phyloP scores from a whole-genome alignment of 1,140 invertebrate genomes.

The Achatina immaculata region DNA sequence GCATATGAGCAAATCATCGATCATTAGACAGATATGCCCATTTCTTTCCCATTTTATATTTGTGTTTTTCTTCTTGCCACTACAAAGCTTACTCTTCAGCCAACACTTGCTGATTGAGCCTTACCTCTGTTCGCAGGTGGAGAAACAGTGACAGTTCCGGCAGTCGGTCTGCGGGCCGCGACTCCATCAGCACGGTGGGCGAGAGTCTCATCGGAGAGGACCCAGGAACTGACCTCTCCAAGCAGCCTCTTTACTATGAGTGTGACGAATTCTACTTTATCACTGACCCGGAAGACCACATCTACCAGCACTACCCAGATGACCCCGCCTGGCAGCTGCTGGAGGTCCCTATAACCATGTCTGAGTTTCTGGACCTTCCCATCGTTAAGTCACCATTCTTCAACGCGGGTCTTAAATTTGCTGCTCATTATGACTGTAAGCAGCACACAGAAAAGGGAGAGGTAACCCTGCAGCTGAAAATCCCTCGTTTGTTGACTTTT shows the following conservation, averaged over 20 bases:
- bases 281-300: conserved; percentile 74
- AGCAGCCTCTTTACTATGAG: conserved; percentile 58
- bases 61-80: background rate
- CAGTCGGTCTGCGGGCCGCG: conserved; percentile 23
- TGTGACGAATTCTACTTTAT: conserved; percentile 73
- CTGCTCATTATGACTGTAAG: conserved; percentile 63
- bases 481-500: conserved; percentile 61
- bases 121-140: conserved; percentile 11
- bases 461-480: conserved; percentile 61
- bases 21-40: too few species aligned
- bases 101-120: too few species aligned
- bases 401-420: conserved; percentile 64
- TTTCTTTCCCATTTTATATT: background rate
- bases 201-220: conserved; percentile 41
- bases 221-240: background rate
- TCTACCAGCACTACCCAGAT: conserved; percentile 75
- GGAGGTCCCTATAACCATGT: conserved; percentile 71
- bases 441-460: conserved; percentile 62
- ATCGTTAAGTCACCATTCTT: conserved; percentile 71
- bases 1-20: too few species aligned
- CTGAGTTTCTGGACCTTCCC: conserved; percentile 73
- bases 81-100: too few species aligned
- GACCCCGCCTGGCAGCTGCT: conserved; percentile 75
- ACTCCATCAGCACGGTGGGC: conserved; percentile 37
- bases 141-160: conserved; percentile 36